phyloP scores from a whole-genome alignment of 2,113 vertebrate species.

The Cyphomyrus discorhynchus region DNA sequence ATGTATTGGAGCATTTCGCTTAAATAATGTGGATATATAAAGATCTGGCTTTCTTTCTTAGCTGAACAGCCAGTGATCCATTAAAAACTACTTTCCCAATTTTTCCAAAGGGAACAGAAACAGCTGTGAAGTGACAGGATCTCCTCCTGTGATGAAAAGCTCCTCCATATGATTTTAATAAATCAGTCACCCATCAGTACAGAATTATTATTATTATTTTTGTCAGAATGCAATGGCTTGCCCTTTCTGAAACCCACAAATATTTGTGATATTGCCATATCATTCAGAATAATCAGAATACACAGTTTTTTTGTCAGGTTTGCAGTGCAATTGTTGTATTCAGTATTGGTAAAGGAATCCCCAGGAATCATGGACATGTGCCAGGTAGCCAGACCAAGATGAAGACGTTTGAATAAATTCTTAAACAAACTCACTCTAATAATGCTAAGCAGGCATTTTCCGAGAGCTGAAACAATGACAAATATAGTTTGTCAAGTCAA shows the following conservation, averaged over 20 bases:
- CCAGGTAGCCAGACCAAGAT: background rate
- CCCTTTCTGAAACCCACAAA: background rate
- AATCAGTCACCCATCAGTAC: background rate
- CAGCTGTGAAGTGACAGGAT: conserved; percentile 9
- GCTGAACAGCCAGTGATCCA: background rate
- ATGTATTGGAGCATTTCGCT: background rate
- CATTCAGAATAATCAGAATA: background rate
- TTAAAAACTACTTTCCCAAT: background rate
- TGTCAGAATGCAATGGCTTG: background rate
- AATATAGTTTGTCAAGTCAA: background rate
- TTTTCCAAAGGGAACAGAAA: background rate
- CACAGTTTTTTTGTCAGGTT: background rate
- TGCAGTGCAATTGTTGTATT: background rate
- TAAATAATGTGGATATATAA: background rate
- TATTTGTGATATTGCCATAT: background rate
- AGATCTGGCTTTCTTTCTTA: background rate
- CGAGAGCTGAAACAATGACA: background rate
- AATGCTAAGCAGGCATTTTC: background rate
- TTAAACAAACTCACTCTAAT: background rate
- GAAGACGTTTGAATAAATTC: background rate
- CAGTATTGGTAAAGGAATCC: background rate
- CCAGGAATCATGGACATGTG: background rate
- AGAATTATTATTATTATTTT: background rate
- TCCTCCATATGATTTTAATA: conserved; percentile 11
- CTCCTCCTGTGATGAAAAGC: background rate